phyloP scores from a whole-genome alignment of 2,888 invertebrate genomes.

The Pharmacophagus antenor region DNA sequence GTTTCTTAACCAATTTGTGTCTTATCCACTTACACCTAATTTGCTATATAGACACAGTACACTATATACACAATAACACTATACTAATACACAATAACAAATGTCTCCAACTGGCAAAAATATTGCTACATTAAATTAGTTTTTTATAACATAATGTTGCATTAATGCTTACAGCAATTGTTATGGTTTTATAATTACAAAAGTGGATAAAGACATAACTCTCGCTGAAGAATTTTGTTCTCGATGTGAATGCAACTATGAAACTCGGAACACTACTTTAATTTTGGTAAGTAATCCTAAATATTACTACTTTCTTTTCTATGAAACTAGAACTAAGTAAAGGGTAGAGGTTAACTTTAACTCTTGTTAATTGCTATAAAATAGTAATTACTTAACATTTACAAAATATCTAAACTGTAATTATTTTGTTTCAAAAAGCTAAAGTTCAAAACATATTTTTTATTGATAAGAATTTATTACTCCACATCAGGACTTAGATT shows the following conservation, averaged over 20 bases:
- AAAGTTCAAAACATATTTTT: too few relatives aligned
- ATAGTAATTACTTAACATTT: too few relatives aligned
- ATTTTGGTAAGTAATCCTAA: constrained; percentile 88
- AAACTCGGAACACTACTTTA: constrained; percentile 93
- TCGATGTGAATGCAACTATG: constrained; percentile 94
- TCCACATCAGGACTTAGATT: too few relatives aligned
- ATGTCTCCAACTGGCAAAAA: too few relatives aligned
- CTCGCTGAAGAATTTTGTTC: constrained; percentile 92
- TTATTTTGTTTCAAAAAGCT: too few relatives aligned
- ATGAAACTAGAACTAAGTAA: too few relatives aligned
- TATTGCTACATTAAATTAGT: too few relatives aligned
- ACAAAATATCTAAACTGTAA: too few relatives aligned
- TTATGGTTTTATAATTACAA: constrained; percentile 86
- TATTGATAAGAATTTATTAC: too few relatives aligned
- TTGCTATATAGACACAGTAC: background rate
- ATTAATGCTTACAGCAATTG: constrained; percentile 88
- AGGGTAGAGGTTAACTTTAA: too few relatives aligned
- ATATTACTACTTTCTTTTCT: background rate
- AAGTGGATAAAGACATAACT: constrained; percentile 84
- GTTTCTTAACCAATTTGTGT: background rate
- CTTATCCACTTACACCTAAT: background rate
- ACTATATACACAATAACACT: background rate
- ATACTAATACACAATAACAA: too few relatives aligned
- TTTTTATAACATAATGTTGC: constrained; percentile 9
- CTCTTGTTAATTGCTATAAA: too few relatives aligned